Conservation (phyloP, 2,888 invertebrate genomes). For the Campoplex nolae region DNA sequence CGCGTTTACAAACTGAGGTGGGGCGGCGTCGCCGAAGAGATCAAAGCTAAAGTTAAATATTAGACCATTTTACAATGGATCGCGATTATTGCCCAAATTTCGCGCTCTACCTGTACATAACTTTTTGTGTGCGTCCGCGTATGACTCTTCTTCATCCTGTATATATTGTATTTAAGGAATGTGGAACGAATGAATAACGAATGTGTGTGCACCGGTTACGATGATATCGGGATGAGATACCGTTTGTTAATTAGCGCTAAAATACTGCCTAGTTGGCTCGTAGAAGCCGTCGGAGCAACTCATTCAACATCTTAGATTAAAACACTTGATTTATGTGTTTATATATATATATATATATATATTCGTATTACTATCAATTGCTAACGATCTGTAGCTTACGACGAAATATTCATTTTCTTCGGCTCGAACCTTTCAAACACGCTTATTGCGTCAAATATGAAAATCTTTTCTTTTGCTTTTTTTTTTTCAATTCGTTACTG, state of each 20-base stretch:
- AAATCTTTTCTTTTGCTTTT: background rate
- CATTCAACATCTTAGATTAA: background rate
- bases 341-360: background rate
- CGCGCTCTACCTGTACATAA: conserved; percentile 3
- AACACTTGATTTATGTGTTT: background rate
- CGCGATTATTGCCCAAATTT: background rate
- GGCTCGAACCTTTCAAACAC: background rate
- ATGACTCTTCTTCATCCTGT: background rate
- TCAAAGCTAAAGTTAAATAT: conserved; percentile 91
- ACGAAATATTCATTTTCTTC: background rate
- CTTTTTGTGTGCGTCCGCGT: background rate
- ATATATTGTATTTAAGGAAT: conserved; percentile 12
- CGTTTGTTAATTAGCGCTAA: background rate
- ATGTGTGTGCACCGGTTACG: background rate
- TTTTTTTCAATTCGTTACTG: background rate
- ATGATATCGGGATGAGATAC: background rate
- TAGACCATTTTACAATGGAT: conserved; percentile 75
- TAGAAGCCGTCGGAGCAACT: background rate
- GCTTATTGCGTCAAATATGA: background rate
- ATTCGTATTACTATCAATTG: conserved; percentile 20
- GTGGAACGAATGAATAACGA: background rate
- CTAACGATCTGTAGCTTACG: background rate
- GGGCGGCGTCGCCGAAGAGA: conserved; percentile 97
- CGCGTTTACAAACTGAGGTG: conserved; percentile 96
- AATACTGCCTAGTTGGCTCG: conserved; percentile 31